Evolutionary conservation across 2,797 vertebrate genomes (phyloP), one percentile per base, ranked within the genome.

Genomic region (Falco peregrinus): DNA sequence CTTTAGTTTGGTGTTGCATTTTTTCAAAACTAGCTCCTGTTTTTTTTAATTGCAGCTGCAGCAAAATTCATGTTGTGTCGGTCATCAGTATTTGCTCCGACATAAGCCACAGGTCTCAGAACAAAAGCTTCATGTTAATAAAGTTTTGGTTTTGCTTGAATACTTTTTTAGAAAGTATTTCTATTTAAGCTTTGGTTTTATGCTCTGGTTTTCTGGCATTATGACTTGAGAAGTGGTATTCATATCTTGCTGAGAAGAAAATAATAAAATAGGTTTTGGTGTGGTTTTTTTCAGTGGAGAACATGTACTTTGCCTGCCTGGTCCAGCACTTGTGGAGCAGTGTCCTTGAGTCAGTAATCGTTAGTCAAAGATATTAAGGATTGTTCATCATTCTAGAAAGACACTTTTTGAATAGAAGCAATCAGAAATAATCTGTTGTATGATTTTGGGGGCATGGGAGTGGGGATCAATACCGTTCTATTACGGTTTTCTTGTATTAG

Each of bases 131-230:
- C 13, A 7, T 25, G 29, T 65, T 89, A 86, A 63, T 88, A 68
- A 68, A 41, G 14, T 54, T 87, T 91, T 74, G 33, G 7, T 71
- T 95, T 89, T 87, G 28, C 50, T 51, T 82, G 13, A 84, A 48
- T 89, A 33, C 22, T n/a, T 70, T 84, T 83, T 91, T 67, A 54
- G 61, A 67, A 93, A 87, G 25, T 82, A 56, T 93, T 96, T 93
- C 37, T 68, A 28, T 74, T 94, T 95, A 81, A 84, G 51, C 17
- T 64, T 70, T 59, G 50, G 57, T 28, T 95, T 93, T 91, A 76
- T 69, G 54, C 41, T 86, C 41, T 84, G 33, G 9, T 96, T 97
- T 96, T 68, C 39, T 51, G 71, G 86, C 21, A 39, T 56, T 33
- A 26, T 82, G 24, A 53, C 28, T 95, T 92, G n/a, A 89, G 92